A percentile compares a stretch with the other conserved stretches of the same genome.
Conservation (phyloP, 2,888 invertebrate species). For the Mesorhabditis belari region DNA sequence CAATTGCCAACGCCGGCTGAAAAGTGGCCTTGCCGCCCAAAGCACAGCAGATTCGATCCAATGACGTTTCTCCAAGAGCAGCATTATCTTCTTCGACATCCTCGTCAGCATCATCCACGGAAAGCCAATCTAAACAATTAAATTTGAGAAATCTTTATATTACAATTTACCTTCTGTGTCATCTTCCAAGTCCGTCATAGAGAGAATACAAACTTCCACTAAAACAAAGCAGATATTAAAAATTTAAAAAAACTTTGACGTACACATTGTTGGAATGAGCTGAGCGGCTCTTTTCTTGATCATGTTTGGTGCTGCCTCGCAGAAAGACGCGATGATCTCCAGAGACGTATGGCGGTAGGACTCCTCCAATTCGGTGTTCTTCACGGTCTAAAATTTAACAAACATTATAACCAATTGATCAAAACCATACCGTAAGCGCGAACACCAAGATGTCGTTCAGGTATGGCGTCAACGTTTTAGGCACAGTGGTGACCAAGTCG, state of each 20-base stretch:
- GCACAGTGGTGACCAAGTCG: slow-evolving; percentile 84
- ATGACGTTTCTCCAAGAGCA: slow-evolving; percentile 87
- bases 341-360: slow-evolving; percentile 80
- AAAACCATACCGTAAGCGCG: slow-evolving; percentile 69
- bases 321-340: slow-evolving; percentile 74
- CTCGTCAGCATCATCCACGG: slow-evolving; percentile 73
- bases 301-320: slow-evolving; percentile 93
- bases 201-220: slow-evolving; percentile 77
- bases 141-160: no score
- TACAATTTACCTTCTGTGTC: no score
- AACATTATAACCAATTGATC: neutral
- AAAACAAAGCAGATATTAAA: slow-evolving; percentile 7
- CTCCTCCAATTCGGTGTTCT: slow-evolving; percentile 55
- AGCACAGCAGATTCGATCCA: slow-evolving; percentile 94
- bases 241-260: slow-evolving; percentile 18
- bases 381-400: slow-evolving; percentile 19
- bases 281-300: slow-evolving; percentile 84
- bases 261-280: slow-evolving; percentile 77
- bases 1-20: slow-evolving; percentile 60
- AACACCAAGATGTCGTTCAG: slow-evolving; percentile 77
- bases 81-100: slow-evolving; percentile 81
- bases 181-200: slow-evolving; percentile 91
- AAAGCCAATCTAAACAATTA: slow-evolving; percentile 84
- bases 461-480: slow-evolving; percentile 85
- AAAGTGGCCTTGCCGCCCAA: slow-evolving; percentile 87